Evolutionary conservation across 2,797 vertebrate genomes (phyloP).

Genomic region (Xiphorhynchus erythropygius): DNA sequence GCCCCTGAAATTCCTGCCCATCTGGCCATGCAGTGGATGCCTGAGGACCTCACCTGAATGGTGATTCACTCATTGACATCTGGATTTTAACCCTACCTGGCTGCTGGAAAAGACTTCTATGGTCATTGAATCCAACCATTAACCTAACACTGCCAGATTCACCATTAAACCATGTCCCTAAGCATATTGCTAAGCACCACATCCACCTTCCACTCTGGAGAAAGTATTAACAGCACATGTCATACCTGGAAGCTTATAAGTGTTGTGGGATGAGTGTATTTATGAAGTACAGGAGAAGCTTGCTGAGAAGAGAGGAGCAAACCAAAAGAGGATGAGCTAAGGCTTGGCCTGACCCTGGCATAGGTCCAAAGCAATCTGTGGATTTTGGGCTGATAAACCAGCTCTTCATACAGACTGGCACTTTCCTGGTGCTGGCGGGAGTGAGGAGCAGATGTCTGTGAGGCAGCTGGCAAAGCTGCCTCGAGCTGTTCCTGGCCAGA

Average conservation of each 20-base stretch:
- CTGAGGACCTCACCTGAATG: fast-evolving
- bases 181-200: not conserved
- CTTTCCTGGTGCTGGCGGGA: fast-evolving
- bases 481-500: not conserved
- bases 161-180: not conserved
- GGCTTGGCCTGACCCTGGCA: not conserved
- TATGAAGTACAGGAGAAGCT: not conserved
- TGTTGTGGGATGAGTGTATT: not conserved
- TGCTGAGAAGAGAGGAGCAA: not conserved
- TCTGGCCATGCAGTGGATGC: fast-evolving
- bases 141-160: not conserved
- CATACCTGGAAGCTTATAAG: not conserved
- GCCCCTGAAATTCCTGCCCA: not conserved
- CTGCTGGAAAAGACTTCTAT: not conserved
- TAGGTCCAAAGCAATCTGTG: not conserved
- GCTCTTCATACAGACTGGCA: not conserved
- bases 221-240: not conserved
- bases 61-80: not conserved
- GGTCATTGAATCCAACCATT: not conserved
- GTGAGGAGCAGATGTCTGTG: not conserved
- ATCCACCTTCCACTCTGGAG: not conserved
- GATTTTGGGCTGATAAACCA: not conserved
- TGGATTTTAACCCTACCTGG: fast-evolving
- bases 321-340: not conserved
- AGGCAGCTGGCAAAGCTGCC: not conserved